phyloP scores from a whole-genome alignment of 2,888 invertebrate species.

The Leptinotarsa peninsularis region DNA sequence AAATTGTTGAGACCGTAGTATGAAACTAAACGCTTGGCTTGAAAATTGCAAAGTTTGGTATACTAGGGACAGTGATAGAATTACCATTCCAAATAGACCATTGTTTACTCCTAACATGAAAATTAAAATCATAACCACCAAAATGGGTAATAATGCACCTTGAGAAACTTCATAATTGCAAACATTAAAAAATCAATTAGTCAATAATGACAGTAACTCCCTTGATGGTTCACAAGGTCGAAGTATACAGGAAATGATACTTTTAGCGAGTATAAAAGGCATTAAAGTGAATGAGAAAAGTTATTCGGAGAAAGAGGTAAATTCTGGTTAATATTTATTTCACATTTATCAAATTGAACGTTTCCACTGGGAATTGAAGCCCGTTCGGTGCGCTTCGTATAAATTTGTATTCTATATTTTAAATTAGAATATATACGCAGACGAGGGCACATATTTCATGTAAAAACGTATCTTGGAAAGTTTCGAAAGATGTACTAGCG shows the following conservation, averaged over 20 bases:
- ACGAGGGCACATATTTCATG: conserved; percentile 66
- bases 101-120: too few species aligned
- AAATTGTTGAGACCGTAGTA: too few species aligned
- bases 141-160: too few species aligned
- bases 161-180: too few species aligned
- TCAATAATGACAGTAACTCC: too few species aligned
- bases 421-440: conserved; percentile 68
- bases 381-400: conserved; percentile 62
- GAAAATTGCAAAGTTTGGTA: too few species aligned
- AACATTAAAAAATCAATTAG: too few species aligned
- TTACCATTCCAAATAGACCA: too few species aligned
- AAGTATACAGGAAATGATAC: neutral
- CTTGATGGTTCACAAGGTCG: too few species aligned
- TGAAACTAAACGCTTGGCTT: too few species aligned
- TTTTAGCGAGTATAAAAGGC: conserved; percentile 50
- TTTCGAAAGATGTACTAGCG: conserved; percentile 62
- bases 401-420: conserved; percentile 68
- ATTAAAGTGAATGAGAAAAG: conserved; percentile 32
- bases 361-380: conserved; percentile 64
- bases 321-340: conserved; percentile 66
- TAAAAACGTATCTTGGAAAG: conserved; percentile 65
- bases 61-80: too few species aligned
- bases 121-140: too few species aligned
- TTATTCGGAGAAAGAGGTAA: conserved; percentile 53
- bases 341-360: conserved; percentile 67